Conservation (phyloP, 2,113 vertebrate species). For the Dromas ardeola region DNA sequence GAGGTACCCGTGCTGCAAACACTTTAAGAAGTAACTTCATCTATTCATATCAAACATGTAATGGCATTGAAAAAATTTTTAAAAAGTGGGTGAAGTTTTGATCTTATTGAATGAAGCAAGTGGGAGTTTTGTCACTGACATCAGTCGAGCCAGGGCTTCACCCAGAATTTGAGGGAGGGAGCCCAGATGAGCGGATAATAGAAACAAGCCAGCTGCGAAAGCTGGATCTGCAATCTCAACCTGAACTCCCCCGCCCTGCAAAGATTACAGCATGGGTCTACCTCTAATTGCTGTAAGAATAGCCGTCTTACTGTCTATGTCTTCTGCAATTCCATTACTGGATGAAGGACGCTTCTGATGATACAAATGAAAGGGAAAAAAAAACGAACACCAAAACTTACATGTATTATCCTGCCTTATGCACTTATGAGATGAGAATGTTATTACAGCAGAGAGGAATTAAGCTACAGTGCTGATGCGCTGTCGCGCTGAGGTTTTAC, state of each 20-base stretch:
- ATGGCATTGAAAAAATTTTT: not conserved
- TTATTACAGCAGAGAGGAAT: slow-evolving; percentile 12
- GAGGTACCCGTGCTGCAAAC: not conserved
- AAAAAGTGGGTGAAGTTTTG: not conserved
- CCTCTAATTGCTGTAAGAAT: not conserved
- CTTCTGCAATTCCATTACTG: not conserved
- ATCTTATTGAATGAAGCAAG: not conserved
- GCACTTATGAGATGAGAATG: not conserved
- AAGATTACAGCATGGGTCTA: not conserved
- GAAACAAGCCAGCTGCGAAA: not conserved
- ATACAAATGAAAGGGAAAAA: not conserved
- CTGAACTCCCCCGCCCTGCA: not conserved
- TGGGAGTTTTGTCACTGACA: not conserved
- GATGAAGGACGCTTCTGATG: not conserved
- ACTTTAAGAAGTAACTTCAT: not conserved
- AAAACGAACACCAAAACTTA: not conserved
- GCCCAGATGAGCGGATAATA: not conserved
- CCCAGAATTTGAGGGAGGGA: not conserved
- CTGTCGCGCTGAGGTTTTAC: not conserved
- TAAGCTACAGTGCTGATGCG: not conserved
- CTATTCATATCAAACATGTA: not conserved
- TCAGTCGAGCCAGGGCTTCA: not conserved
- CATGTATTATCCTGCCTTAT: not conserved
- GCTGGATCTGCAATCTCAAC: not conserved
- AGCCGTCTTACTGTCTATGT: not conserved